These are phyloP conservation scores for Vespertilio murinus DNA, from an alignment of 2,797 vertebrate genomes.

Conservation along the genomic window DNA sequence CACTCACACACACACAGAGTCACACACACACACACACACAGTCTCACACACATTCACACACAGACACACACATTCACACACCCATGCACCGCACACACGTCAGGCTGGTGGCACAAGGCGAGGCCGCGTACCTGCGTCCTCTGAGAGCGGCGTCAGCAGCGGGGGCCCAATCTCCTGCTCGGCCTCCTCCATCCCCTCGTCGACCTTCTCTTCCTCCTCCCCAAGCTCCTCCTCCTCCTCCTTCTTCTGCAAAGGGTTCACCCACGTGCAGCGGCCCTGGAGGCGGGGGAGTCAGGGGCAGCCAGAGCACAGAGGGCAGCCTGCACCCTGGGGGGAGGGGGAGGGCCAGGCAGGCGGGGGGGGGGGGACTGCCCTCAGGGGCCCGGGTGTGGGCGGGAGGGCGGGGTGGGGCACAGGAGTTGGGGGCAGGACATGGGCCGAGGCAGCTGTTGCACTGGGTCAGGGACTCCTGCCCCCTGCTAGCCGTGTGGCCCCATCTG, in stretches of 20 bases:
- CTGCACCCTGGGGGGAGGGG: not conserved
- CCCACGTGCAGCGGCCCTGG: constrained; percentile 91
- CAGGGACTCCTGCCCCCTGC: not conserved
- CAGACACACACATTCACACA: no score
- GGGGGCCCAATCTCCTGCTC: constrained; percentile 90
- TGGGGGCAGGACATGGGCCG: accelerated
- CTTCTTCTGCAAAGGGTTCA: constrained; percentile 86
- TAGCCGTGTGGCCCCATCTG: not conserved
- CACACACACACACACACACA: no score
- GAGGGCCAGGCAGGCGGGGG: not conserved
- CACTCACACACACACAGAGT: no score
- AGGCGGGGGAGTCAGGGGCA: not conserved
- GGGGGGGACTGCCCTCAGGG: not conserved
- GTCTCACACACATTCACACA: no score
- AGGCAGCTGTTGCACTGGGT: not conserved
- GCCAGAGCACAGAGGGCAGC: not conserved
- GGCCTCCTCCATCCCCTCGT: constrained; percentile 87
- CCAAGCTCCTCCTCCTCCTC: constrained; percentile 87
- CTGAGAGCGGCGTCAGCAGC: constrained; percentile 88
- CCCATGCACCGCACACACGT: no score
- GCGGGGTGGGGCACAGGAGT: not conserved
- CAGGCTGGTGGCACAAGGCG: not conserved
- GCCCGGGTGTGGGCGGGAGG: not conserved
- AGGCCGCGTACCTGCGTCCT: constrained; percentile 87
- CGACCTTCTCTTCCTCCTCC: constrained; percentile 87